phyloP scores from a whole-genome alignment of 2,888 invertebrate genomes.

The Pammene aurita region DNA sequence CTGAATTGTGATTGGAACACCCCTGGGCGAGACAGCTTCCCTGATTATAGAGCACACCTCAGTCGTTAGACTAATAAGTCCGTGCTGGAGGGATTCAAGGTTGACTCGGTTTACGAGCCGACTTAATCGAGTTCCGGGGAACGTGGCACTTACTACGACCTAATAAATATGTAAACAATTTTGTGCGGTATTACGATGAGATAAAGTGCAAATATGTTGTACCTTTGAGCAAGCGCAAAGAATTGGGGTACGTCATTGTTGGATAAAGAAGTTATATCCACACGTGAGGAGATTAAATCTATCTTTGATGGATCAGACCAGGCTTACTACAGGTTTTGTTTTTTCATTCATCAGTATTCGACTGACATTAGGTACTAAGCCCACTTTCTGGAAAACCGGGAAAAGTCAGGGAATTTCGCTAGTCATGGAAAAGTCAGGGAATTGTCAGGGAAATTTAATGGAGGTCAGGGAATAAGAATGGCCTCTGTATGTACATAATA shows the following conservation, averaged over 20 bases:
- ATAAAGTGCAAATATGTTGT: neutral
- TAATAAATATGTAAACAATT: neutral
- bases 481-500: too few relatives aligned
- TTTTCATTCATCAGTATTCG: neutral
- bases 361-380: neutral
- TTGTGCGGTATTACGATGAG: neutral
- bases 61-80: slow-evolving; percentile 31
- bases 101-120: slow-evolving; percentile 28
- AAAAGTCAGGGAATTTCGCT: too few relatives aligned
- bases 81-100: slow-evolving; percentile 20
- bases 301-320: slow-evolving; percentile 1
- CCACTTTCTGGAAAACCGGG: too few relatives aligned
- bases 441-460: too few relatives aligned
- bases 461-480: too few relatives aligned
- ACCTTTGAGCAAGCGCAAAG: neutral
- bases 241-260: slow-evolving; percentile 2
- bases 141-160: slow-evolving; percentile 8
- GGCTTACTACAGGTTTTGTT: neutral
- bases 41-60: slow-evolving; percentile 30
- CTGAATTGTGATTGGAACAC: neutral
- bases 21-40: slow-evolving; percentile 1
- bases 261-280: neutral
- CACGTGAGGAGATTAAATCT: slow-evolving; percentile 10
- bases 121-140: slow-evolving; percentile 24
- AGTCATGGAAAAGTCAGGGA: too few relatives aligned